phyloP scores from a whole-genome alignment of 2,797 vertebrate species.

The Lindbergichthys nudifrons region DNA sequence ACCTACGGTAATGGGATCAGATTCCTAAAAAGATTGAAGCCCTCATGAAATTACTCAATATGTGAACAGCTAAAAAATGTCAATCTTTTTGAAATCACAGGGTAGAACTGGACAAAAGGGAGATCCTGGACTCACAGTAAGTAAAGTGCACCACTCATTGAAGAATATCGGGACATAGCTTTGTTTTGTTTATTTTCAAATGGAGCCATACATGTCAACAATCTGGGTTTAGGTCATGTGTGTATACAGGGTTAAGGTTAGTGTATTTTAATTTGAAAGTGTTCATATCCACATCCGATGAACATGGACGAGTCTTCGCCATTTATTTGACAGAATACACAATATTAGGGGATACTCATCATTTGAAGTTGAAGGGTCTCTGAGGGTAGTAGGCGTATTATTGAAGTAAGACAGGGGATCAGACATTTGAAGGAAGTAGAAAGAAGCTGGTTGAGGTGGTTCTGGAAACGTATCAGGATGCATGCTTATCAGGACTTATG shows the following conservation, averaged over 20 bases:
- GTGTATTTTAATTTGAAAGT: neutral
- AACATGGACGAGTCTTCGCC: neutral
- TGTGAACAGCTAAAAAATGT: slow-evolving; percentile 1
- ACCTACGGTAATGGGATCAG: slow-evolving; percentile 62
- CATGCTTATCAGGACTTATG: too few species aligned
- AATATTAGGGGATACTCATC: neutral
- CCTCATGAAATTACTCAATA: neutral
- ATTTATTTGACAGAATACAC: neutral
- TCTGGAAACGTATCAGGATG: neutral
- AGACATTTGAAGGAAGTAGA: neutral
- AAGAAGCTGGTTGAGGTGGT: neutral
- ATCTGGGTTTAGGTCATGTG: neutral
- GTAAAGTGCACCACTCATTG: slow-evolving; percentile 47
- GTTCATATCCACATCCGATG: neutral
- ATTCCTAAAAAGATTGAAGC: neutral
- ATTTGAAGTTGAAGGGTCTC: neutral
- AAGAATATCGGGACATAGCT: neutral
- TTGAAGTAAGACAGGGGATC: neutral
- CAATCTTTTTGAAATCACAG: slow-evolving; percentile 72
- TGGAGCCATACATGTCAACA: neutral
- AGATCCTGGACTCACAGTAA: slow-evolving; percentile 88
- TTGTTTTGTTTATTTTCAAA: neutral
- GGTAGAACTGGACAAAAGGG: slow-evolving; percentile 87
- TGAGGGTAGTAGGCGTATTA: neutral
- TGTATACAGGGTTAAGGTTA: neutral